Conservation (phyloP, 1,140 invertebrate genomes). For the Brachionus rotundiformis region DNA sequence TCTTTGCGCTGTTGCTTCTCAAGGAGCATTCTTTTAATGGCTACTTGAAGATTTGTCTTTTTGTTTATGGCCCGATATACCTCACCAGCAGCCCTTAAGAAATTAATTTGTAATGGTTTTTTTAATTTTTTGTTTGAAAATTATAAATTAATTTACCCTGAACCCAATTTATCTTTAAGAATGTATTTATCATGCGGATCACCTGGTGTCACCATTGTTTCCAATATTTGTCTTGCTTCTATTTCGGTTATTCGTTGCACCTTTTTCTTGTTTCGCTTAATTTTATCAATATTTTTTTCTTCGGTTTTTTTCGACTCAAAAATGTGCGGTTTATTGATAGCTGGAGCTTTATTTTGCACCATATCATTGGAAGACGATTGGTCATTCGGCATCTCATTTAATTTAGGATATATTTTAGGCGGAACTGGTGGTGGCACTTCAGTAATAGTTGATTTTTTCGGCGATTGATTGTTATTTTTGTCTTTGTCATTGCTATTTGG, state of each 20-base stretch:
- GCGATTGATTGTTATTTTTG: background rate
- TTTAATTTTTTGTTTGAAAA: background rate
- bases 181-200: constrained; percentile 49
- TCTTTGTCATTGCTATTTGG: background rate
- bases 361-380: background rate
- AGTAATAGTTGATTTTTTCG: background rate
- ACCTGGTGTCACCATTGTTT: constrained; percentile 25
- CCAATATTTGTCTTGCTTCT: constrained; percentile 44
- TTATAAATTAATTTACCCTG: constrained; percentile 8
- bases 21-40: constrained; percentile 67
- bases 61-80: constrained; percentile 44
- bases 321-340: background rate
- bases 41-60: constrained; percentile 57
- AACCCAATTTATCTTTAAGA: constrained; percentile 48
- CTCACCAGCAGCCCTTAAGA: constrained; percentile 51
- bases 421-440: background rate
- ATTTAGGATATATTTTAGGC: background rate
- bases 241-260: constrained; percentile 10
- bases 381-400: background rate
- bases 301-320: background rate
- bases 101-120: background rate
- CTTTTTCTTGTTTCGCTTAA: constrained; percentile 40
- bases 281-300: constrained; percentile 22
- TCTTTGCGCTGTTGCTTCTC: constrained; percentile 67
- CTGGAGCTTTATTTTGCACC: background rate